Conservation (phyloP, 2,113 vertebrate genomes). For the Aramus guarauna region DNA sequence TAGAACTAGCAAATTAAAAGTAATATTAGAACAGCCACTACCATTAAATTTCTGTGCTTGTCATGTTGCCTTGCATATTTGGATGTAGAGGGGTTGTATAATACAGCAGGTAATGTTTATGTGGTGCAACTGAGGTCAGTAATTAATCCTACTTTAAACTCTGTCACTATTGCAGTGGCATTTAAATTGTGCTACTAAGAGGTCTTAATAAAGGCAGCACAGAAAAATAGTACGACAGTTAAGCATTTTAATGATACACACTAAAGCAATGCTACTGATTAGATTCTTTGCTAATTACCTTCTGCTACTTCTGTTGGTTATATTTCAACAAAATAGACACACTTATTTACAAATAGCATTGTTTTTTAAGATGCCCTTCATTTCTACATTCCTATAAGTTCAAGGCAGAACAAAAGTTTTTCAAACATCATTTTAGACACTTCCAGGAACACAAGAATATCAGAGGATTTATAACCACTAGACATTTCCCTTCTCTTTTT, state of each 20-base stretch:
- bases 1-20: neutral
- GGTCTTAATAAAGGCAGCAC: constrained; percentile 47
- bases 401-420: neutral
- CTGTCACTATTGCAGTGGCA: constrained; percentile 21
- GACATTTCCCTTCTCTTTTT: neutral
- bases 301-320: constrained; percentile 47
- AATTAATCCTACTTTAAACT: constrained; percentile 57
- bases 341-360: constrained; percentile 36
- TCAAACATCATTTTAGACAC: neutral
- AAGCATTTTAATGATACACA: constrained; percentile 59
- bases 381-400: neutral
- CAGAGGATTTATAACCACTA: neutral
- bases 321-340: constrained; percentile 41
- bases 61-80: neutral
- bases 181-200: constrained; percentile 53
- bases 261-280: constrained; percentile 65
- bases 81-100: neutral
- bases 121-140: constrained; percentile 43
- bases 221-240: constrained; percentile 48
- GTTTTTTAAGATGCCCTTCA: neutral
- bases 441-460: neutral
- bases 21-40: neutral
- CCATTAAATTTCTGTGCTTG: neutral
- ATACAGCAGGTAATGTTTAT: constrained; percentile 53
- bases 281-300: constrained; percentile 65